phyloP scores from a whole-genome alignment of 1,140 invertebrate species.

The Cecropterus lyciades region DNA sequence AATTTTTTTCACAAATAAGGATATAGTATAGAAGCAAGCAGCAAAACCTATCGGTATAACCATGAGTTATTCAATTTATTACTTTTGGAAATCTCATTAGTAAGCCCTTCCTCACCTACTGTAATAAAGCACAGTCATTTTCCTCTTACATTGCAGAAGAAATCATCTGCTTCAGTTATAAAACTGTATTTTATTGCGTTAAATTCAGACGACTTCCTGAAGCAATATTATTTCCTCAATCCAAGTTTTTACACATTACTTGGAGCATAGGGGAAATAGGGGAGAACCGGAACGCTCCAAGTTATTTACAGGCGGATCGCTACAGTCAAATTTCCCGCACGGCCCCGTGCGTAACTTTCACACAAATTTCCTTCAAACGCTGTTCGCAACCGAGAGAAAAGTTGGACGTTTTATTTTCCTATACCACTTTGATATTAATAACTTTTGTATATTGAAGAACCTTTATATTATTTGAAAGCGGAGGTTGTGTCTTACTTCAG shows the following conservation, averaged over 20 bases:
- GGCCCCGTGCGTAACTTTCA: slow-evolving; percentile 16
- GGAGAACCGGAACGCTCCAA: neutral
- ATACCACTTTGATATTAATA: slow-evolving; percentile 24
- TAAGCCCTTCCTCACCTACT: too few relatives aligned
- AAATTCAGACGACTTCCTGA: slow-evolving; percentile 25
- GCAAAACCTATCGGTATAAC: too few relatives aligned
- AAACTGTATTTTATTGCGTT: slow-evolving; percentile 24
- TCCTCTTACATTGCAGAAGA: neutral
- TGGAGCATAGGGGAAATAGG: slow-evolving; percentile 6
- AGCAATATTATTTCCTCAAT: slow-evolving; percentile 32
- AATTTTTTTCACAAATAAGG: too few relatives aligned
- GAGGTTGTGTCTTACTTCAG: neutral
- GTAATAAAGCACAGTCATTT: too few relatives aligned
- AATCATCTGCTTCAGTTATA: slow-evolving; percentile 15
- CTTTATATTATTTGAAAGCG: slow-evolving; percentile 7
- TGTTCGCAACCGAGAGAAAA: slow-evolving; percentile 15
- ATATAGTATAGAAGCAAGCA: too few relatives aligned
- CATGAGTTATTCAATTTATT: too few relatives aligned
- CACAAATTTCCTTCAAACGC: slow-evolving; percentile 6
- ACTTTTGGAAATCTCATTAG: too few relatives aligned
- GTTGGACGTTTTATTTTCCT: slow-evolving; percentile 26
- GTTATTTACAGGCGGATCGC: slow-evolving; percentile 28
- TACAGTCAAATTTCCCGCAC: slow-evolving; percentile 28
- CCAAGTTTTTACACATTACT: slow-evolving; percentile 29
- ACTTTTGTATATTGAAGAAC: slow-evolving; percentile 11